Evolutionary conservation across 2,797 vertebrate species (phyloP).

Genomic region (Sebastes minor): DNA sequence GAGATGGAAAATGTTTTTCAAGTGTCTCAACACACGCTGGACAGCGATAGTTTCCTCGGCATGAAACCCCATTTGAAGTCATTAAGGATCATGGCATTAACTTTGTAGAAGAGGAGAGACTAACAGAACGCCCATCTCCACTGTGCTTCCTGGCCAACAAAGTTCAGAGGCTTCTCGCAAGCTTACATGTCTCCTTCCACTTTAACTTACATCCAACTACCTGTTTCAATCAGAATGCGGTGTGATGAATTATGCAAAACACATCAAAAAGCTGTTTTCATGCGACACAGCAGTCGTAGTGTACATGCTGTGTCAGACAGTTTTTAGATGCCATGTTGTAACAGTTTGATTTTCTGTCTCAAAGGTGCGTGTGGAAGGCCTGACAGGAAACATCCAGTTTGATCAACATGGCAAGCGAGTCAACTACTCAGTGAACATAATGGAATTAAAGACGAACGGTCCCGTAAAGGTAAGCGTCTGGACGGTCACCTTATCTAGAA

Average conservation of each 20-base stretch:
- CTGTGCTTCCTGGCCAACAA: neutral
- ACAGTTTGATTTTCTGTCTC: constrained; percentile 34
- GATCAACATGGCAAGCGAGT: constrained; percentile 98
- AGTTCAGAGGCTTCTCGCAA: neutral
- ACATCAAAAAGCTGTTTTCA: neutral
- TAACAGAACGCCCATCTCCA: neutral
- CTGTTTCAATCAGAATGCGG: neutral
- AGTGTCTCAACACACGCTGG: neutral
- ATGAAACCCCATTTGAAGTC: constrained; percentile 7
- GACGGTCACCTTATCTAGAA: too few species aligned
- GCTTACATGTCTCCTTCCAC: neutral
- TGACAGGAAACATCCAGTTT: constrained; percentile 98
- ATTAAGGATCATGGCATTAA: neutral
- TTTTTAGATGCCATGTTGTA: neutral
- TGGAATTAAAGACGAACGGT: constrained; percentile 97
- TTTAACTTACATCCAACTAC: neutral
- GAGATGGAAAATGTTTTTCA: neutral
- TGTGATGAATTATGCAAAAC: neutral
- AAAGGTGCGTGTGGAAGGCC: constrained; percentile 95
- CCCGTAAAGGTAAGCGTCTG: constrained; percentile 90
- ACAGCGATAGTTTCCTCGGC: neutral
- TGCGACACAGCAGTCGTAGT: neutral
- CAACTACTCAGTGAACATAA: constrained; percentile 97
- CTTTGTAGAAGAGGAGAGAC: neutral
- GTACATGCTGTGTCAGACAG: neutral